Base-by-base conservation (phyloP, 1,140 invertebrate genomes). In the Drosophila elegans region DNA sequence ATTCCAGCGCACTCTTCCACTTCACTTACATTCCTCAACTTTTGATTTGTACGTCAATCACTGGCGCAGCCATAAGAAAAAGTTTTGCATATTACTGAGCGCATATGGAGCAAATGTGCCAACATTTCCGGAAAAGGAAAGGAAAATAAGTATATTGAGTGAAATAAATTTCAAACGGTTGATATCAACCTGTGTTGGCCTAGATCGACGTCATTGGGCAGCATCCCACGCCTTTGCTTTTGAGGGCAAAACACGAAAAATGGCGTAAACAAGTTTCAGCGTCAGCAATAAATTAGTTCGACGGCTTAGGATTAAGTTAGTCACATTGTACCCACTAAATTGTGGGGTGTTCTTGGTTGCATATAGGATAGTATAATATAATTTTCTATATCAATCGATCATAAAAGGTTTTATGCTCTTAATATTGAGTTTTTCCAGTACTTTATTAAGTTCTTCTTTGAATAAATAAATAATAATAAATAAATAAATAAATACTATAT, bases 21-120 rank as follows among this genome's bases (percentile, higher is more conserved):
- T 56, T 27, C 42, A 56, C 27, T n/a, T 48, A 64, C 64, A 48
- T 25, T 71, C 13, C 27, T 5, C 34, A 56, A 71, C 67, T 56
- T 71, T 56, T 71, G 64, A 71, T 68, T 71, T 41, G 42, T 21
- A 69, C 67, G 67, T 69, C 67, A 56, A 69, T 71, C 67, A 69
- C 16, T 69, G 67, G 56, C 42, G 49, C 42, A 48, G 16, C 16
- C 62, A 56, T 41, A 13, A n/a, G n/a, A 21, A 52, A 41, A 69
- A 27, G 51, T 48, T 56, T 48, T 41, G 42, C 67, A 69, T 69
- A 69, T 39, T 66, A 38, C 38, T 16, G 29, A 9, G 62, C 54
- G 16, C 41, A 60, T 7, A 41, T 34, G n/a, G 27, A 27, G 62
- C 41, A 41, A 66, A 32, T 16, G 48, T 64, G 63, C 49, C 63